A percentile compares a stretch with the other conserved stretches of the same genome.
Evolutionary conservation across 2,113 vertebrate genomes (phyloP).

Genomic region (Clarias magur): DNA sequence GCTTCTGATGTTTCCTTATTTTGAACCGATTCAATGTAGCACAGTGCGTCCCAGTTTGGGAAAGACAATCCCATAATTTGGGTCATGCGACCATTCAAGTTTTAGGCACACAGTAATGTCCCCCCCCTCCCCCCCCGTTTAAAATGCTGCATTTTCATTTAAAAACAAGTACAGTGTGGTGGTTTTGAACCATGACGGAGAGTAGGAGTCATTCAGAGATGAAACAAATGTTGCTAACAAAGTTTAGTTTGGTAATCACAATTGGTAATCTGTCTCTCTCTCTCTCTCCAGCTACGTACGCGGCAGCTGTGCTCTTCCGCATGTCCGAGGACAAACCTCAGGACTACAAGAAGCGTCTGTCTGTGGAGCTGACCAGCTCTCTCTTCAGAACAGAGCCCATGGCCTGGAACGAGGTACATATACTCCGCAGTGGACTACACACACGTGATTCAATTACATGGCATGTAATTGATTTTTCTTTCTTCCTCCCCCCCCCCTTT

Average conservation of each 20-base stretch:
- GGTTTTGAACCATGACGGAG: not conserved
- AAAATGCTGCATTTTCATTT: not conserved
- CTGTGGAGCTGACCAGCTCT: slow-evolving; percentile 95
- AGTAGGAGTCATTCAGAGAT: not conserved
- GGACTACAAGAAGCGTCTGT: slow-evolving; percentile 97
- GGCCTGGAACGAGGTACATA: slow-evolving; percentile 93
- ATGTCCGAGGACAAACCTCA: slow-evolving; percentile 99
- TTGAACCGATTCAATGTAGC: not conserved
- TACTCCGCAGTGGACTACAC: not conserved
- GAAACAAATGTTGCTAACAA: no score
- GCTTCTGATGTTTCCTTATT: not conserved
- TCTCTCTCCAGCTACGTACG: slow-evolving; percentile 83
- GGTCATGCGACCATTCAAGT: not conserved
- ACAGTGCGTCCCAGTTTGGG: not conserved
- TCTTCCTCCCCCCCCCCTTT: no score
- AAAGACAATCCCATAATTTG: not conserved
- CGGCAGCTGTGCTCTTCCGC: slow-evolving; percentile 95
- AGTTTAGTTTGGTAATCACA: not conserved
- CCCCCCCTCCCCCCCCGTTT: no score
- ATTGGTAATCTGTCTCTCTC: not conserved
- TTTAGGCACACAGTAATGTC: not conserved
- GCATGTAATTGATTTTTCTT: not conserved
- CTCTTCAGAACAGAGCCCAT: slow-evolving; percentile 97
- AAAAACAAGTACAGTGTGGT: not conserved
- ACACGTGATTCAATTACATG: not conserved